Conservation (phyloP, 1,140 invertebrate species). For the Drosophila sechellia region DNA sequence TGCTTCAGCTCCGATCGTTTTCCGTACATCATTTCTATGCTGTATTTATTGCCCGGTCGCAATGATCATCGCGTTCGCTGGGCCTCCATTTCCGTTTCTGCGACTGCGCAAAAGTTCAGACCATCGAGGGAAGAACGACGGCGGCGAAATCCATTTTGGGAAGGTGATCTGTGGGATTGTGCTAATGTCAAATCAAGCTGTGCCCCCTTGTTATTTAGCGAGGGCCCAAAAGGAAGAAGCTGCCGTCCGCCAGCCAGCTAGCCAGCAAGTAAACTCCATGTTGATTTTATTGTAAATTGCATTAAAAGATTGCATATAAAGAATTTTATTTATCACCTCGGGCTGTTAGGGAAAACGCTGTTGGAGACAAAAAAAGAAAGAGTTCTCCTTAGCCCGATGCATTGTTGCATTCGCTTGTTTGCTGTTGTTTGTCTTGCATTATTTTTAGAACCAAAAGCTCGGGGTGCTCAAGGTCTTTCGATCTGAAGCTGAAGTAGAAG, state of each 20-base stretch:
- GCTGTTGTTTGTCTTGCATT: conserved; percentile 71
- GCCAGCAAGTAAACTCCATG: conserved; percentile 77
- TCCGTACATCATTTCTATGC: conserved; percentile 82
- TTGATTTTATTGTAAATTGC: conserved; percentile 84
- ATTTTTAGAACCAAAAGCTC: conserved; percentile 26
- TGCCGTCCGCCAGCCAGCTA: conserved; percentile 10
- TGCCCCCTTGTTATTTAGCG: conserved; percentile 82
- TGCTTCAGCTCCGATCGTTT: conserved; percentile 67
- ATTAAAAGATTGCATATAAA: conserved; percentile 84
- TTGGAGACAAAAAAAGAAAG: conserved; percentile 75
- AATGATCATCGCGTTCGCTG: conserved; percentile 68
- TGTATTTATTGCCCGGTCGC: conserved; percentile 77
- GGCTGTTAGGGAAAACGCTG: conserved; percentile 84
- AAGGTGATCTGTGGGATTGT: conserved; percentile 83
- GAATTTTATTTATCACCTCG: conserved; percentile 84
- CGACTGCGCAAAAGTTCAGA: conserved; percentile 51
- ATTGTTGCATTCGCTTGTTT: conserved; percentile 61
- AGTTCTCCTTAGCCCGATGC: conserved; percentile 40
- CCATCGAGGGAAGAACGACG: conserved; percentile 39
- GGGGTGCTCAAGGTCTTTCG: conserved; percentile 72
- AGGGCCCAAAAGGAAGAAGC: conserved; percentile 58
- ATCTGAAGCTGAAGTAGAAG: conserved; percentile 21
- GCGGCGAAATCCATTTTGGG: conserved; percentile 81
- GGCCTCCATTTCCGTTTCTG: conserved; percentile 72
- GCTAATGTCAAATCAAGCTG: conserved; percentile 85